These are phyloP conservation scores for Teleogryllus oceanicus DNA, from an alignment of 2,888 invertebrate genomes.

Conservation along the genomic window DNA sequence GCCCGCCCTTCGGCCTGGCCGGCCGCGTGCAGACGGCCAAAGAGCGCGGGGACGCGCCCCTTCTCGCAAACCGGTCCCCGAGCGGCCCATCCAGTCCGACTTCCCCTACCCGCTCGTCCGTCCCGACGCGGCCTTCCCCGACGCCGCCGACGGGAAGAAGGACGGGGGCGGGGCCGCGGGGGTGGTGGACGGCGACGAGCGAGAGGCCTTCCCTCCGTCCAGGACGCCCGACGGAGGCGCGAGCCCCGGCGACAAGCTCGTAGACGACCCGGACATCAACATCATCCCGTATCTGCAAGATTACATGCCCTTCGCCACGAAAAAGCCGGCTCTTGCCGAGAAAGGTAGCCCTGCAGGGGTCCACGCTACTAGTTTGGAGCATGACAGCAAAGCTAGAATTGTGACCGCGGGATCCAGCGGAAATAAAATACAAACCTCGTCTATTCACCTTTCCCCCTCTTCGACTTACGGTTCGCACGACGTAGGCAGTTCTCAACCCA, in stretches of 20 bases:
- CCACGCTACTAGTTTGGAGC: not conserved
- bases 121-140: constrained; percentile 34
- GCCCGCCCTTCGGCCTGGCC: not conserved
- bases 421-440: constrained; percentile 9
- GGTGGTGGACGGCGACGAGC: constrained; percentile 36
- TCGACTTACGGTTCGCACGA: not conserved
- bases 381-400: constrained; percentile 29
- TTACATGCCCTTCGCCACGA: constrained; percentile 48
- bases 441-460: not conserved
- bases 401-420: constrained; percentile 20
- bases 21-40: constrained; percentile 35
- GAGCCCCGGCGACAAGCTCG: not conserved
- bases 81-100: constrained; percentile 52
- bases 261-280: constrained; percentile 42
- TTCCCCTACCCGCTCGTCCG: constrained; percentile 59
- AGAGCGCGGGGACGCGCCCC: constrained; percentile 40
- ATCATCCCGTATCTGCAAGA: constrained; percentile 51
- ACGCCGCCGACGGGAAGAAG: constrained; percentile 45
- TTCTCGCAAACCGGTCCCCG: constrained; percentile 46
- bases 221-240: constrained; percentile 33
- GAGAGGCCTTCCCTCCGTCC: constrained; percentile 33
- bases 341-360: not conserved
- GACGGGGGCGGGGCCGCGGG: constrained; percentile 28
- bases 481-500: not conserved
- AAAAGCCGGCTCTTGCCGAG: constrained; percentile 40